Evolutionary conservation across 2,888 invertebrate genomes (phyloP), one percentile per base, ranked within the genome.

Genomic region (Vandiemenella viatica): DNA sequence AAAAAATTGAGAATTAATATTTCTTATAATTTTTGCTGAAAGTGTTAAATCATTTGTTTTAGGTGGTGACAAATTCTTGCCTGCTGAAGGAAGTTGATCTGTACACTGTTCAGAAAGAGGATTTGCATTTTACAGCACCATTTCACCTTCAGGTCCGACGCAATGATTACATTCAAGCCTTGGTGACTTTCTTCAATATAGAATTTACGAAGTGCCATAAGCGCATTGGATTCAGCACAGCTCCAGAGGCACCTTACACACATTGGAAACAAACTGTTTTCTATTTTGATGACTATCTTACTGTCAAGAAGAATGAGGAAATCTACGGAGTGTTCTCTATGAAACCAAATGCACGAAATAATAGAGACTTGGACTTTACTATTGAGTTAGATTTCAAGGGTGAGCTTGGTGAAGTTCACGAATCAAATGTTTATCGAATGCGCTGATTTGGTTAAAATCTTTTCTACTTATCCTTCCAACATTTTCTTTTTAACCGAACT

Each of bases 231-330:
- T 98, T 98, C 71, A 96, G 95, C 61, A 98, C 98, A 50, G 92
- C 92, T 1, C 98, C 98, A 0, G 97, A 97, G 65, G 86, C 91
- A 1, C 88, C 89, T 22, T 97, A 98, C 69, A 99, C 98, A 18
- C 98, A 99, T 68, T 99, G 98, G 98, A 99, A 99, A 67, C 95
- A 96, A 68, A 89, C 87, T 6, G 97, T 99, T 45, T 98, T 99
- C 72, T 98, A 98, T 67, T 83, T 97, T 60, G 88, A 93, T 63
- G 93, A 97, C 60, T 92, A 91, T 62, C 79, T 98, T 74, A 98
- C 98, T 2, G 92, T 91, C 26, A 96, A 96, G 66, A 90, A 91
- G 61, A 83, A 83, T 48, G 98, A 99, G 66, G 92, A 92, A 65
- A 82, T 98, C 51, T 80, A 76, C 46, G 98, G 98, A 20, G 79